These are phyloP conservation scores for Misgurnus anguillicaudatus DNA, from an alignment of 2,113 vertebrate genomes.

Conservation along the genomic window DNA sequence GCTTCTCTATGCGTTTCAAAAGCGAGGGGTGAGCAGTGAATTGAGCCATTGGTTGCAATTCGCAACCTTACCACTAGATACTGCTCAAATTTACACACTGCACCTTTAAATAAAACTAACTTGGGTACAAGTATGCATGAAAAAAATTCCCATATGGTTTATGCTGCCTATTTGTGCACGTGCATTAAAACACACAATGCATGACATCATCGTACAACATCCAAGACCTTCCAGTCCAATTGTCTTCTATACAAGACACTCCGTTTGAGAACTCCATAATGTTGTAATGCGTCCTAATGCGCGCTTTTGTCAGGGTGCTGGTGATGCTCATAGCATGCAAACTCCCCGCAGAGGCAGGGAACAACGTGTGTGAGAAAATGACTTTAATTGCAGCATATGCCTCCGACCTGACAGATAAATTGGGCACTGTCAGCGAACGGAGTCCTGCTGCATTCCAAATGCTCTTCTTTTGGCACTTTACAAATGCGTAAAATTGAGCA, in stretches of 20 bases:
- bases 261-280: conserved; percentile 58
- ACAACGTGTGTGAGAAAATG: conserved; percentile 69
- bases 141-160: no score
- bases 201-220: no score
- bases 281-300: conserved; percentile 34
- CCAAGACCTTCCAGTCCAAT: no score
- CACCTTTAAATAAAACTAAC: no score
- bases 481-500: not conserved
- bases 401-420: conserved; percentile 70
- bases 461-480: conserved; percentile 42
- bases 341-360: conserved; percentile 56
- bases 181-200: no score
- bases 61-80: no score
- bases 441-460: conserved; percentile 50
- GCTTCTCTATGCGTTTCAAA: no score
- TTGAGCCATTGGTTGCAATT: no score
- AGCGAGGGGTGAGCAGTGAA: no score
- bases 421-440: conserved; percentile 67
- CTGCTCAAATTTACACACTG: no score
- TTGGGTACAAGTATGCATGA: no score
- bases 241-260: not conserved
- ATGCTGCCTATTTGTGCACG: no score
- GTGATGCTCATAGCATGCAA: conserved; percentile 53
- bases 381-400: conserved; percentile 73
- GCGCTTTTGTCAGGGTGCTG: conserved; percentile 55